Base-by-base conservation (phyloP, 2,888 invertebrate species). In the Hypena proboscidalis region DNA sequence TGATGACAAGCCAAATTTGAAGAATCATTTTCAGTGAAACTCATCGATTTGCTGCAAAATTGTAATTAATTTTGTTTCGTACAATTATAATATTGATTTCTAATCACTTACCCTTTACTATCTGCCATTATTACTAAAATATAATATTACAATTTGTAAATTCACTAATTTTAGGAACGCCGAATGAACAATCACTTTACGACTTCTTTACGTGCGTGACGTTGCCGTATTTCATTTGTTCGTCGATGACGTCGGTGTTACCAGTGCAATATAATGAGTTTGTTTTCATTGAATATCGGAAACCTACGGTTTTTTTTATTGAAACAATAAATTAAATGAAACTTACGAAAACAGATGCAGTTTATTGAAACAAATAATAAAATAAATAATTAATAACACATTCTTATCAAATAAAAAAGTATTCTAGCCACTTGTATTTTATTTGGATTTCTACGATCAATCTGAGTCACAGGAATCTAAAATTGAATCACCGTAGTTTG, bases 181-280 rank as follows among this genome's bases (percentile, higher is more conserved):
- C 83, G 83, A 83, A 80, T 71, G 79, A 75, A 75, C 74, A 79
- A 78, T 77, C 80, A 78, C 82, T 80, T 70, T 65, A 67, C 68
- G 61, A 74, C 76, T 80, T 80, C 74, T 74, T 67, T 72, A 70
- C 70, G 66, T 80, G 82, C 86, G 84, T 91, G 91, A 91, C 91
- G 91, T 91, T 91, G 91, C 90, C 86, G 88, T 89, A 90, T 91
- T 91, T 91, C 90, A 91, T 91, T 91, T 90, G 91, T 91, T 88
- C 87, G 58, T 71, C 70, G 71, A 75, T 77, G 70, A 70, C 45
- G 44, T 7, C 7, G 31, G 69, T 82, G 77, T 80, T 85, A 77
- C 85, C 73, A 80, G 41, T 37, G 38, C 43, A 58, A 29, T 17
- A 15, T 26, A 40, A 0, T 57, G 65, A 50, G 64, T 63, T 8